Conservation (phyloP, 2,113 vertebrate species). For the Edolisoma coerulescens region DNA sequence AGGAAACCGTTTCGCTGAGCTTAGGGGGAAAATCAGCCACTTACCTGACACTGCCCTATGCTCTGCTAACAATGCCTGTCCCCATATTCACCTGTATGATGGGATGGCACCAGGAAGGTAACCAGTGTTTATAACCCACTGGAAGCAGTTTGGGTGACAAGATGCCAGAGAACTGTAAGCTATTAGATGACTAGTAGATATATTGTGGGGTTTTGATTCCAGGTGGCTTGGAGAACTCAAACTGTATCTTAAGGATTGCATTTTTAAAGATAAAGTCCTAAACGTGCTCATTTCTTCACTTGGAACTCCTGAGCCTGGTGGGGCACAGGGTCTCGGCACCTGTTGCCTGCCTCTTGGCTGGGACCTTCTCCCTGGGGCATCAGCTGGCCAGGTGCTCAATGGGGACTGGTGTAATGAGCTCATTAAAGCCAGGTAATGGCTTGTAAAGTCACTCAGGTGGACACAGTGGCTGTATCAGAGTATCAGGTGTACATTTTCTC, state of each 20-base stretch:
- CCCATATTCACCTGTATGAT: too few species aligned
- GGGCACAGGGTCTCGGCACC: background rate
- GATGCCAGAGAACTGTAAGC: background rate
- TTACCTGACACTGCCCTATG: rapidly evolving
- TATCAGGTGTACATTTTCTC: constrained; percentile 67
- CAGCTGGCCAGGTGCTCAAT: background rate
- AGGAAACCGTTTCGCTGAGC: background rate
- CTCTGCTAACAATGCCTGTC: background rate
- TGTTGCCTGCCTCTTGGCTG: background rate
- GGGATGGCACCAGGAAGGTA: background rate
- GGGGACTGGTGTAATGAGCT: constrained; percentile 87
- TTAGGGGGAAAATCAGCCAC: background rate
- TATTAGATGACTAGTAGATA: background rate
- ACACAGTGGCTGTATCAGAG: constrained; percentile 65
- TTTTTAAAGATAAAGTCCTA: background rate
- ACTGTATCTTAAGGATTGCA: background rate
- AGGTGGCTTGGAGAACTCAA: background rate
- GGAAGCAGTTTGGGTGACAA: background rate
- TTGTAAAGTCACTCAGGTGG: constrained; percentile 81
- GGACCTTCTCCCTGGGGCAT: background rate
- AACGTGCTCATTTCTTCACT: background rate
- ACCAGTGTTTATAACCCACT: background rate
- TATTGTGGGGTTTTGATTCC: background rate
- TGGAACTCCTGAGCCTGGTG: background rate
- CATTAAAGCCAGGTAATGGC: constrained; percentile 88